Percentiles rank a stretch among this genome's conserved stretches.
Conservation (phyloP, 2,888 invertebrate genomes). For the Hecatera dysodea region DNA sequence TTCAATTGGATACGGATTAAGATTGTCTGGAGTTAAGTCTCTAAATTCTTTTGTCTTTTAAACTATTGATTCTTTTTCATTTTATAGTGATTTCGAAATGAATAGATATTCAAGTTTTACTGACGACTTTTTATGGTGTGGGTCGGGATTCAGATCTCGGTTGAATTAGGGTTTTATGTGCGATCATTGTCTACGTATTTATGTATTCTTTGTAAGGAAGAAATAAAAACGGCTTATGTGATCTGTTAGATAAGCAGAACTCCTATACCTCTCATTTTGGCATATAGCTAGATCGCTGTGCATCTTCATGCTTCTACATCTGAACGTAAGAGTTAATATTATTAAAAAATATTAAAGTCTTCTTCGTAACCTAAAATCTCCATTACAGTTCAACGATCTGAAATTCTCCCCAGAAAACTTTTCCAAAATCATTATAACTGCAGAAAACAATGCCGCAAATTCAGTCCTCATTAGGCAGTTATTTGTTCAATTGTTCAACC, state of each 20-base stretch:
- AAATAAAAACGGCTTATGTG: conserved; percentile 62
- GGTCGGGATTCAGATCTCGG: conserved; percentile 59
- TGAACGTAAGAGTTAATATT: background rate
- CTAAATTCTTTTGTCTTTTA: conserved; percentile 64
- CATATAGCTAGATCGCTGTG: conserved; percentile 5
- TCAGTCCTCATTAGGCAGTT: conserved; percentile 45
- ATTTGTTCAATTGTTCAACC: conserved; percentile 61
- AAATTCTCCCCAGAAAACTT: background rate
- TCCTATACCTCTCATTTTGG: conserved; percentile 11
- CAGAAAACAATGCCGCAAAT: conserved; percentile 31
- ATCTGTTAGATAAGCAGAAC: conserved; percentile 41
- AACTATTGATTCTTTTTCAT: conserved; percentile 66
- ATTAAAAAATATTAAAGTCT: background rate
- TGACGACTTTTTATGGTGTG: conserved; percentile 63
- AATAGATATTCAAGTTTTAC: conserved; percentile 66
- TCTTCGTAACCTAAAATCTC: background rate
- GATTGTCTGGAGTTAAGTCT: conserved; percentile 14
- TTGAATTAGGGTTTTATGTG: conserved; percentile 65
- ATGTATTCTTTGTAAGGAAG: conserved; percentile 57
- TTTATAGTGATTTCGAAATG: conserved; percentile 65
- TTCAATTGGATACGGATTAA: conserved; percentile 1
- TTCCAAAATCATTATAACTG: conserved; percentile 30
- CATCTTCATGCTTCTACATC: background rate
- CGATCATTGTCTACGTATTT: conserved; percentile 65
- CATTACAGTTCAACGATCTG: conserved; percentile 9